Percentiles rank a stretch among this genome's conserved stretches.
These are phyloP conservation scores for Physocephala rufipes DNA, from an alignment of 2,888 invertebrate genomes.

Conservation along the genomic window DNA sequence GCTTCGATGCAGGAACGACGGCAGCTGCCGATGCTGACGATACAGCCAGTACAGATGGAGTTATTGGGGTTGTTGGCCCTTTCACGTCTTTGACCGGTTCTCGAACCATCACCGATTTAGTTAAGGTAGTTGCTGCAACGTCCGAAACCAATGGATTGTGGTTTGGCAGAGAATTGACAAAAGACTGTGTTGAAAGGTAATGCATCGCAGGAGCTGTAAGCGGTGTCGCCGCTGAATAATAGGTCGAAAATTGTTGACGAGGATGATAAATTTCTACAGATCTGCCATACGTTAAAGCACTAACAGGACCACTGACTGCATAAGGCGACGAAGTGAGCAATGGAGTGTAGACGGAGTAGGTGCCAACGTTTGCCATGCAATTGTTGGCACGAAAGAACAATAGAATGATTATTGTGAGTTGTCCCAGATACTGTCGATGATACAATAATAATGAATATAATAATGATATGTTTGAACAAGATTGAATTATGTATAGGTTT, in stretches of 20 bases:
- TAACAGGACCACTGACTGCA: conserved; percentile 38
- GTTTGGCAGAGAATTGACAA: conserved; percentile 14
- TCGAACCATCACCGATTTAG: conserved; percentile 21
- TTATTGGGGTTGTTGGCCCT: conserved; percentile 46
- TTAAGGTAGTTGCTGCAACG: conserved; percentile 20
- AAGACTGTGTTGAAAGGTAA: not conserved
- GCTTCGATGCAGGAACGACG: conserved; percentile 49
- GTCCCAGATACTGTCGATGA: not conserved
- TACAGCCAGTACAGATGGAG: conserved; percentile 44
- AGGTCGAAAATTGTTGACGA: conserved; percentile 44
- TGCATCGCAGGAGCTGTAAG: conserved; percentile 30
- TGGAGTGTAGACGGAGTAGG: conserved; percentile 58
- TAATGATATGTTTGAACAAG: not conserved
- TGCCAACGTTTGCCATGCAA: conserved; percentile 52
- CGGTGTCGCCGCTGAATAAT: conserved; percentile 36
- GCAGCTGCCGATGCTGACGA: conserved; percentile 48
- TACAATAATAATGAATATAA: not conserved
- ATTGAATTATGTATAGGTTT: not conserved
- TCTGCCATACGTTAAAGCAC: conserved; percentile 34
- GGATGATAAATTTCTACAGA: conserved; percentile 26
- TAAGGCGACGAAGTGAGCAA: conserved; percentile 49
- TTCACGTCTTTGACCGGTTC: conserved; percentile 41
- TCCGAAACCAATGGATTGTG: not conserved
- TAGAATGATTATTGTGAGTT: not conserved
- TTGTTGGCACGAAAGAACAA: conserved; percentile 42